A percentile compares a stretch with the other conserved stretches of the same genome.
Conservation (phyloP, 2,113 vertebrate species). For the Dipodomys merriami region DNA sequence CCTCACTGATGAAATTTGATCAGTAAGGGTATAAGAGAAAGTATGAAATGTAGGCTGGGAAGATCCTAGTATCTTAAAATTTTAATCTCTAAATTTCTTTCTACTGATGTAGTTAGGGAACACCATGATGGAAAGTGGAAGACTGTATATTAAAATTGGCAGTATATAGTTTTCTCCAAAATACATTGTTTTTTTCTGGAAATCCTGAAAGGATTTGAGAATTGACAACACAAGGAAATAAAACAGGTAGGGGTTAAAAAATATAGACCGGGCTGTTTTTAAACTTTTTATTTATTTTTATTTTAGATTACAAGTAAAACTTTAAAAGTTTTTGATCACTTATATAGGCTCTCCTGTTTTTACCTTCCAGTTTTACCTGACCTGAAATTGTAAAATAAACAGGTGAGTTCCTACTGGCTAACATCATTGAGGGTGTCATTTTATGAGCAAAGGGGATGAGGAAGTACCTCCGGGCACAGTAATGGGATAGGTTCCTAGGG, state of each 20-base stretch:
- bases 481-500: background rate
- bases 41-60: background rate
- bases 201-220: conserved; percentile 2
- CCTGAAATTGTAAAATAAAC: background rate
- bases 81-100: conserved; percentile 31
- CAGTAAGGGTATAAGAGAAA: background rate
- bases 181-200: background rate
- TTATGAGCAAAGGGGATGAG: background rate
- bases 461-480: too few relatives aligned
- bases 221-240: background rate
- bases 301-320: background rate
- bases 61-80: background rate
- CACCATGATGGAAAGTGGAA: background rate
- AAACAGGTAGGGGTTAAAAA: background rate
- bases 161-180: background rate
- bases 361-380: background rate
- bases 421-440: background rate
- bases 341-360: background rate
- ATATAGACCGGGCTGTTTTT: too few relatives aligned
- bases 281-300: too few relatives aligned
- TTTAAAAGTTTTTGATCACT: background rate
- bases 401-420: background rate
- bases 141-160: background rate
- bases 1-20: background rate
- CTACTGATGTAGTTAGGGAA: background rate